phyloP scores from a whole-genome alignment of 2,888 invertebrate species.

The Strigamia maritima region DNA sequence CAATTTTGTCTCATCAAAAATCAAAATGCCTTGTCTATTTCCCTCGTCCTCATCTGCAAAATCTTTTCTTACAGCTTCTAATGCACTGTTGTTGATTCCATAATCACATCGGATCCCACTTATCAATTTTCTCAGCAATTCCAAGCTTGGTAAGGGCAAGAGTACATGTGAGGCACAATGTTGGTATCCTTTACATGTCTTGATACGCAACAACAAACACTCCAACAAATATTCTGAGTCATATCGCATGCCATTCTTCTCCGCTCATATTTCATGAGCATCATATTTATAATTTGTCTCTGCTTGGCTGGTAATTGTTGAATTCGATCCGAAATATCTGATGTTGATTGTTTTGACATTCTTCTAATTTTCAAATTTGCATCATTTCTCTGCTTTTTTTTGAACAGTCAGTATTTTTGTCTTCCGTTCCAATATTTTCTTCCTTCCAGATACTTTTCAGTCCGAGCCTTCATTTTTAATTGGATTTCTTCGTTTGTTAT shows the following conservation, averaged over 20 bases:
- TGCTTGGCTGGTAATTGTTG: neutral
- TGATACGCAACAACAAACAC: neutral
- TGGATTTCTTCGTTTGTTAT: too few relatives aligned
- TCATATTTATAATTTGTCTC: neutral
- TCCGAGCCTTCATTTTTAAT: too few relatives aligned
- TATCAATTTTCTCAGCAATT: neutral
- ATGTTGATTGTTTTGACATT: too few relatives aligned
- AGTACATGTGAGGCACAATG: neutral
- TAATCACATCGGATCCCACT: neutral
- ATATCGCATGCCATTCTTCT: slow-evolving; percentile 4
- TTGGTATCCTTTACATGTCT: neutral
- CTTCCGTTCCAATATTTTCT: too few relatives aligned
- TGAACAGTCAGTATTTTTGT: too few relatives aligned
- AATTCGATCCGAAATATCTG: too few relatives aligned
- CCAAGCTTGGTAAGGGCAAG: neutral
- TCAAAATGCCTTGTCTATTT: neutral
- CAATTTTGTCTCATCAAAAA: slow-evolving; percentile 8
- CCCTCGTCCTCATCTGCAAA: neutral
- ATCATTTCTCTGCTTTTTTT: too few relatives aligned
- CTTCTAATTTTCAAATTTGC: too few relatives aligned
- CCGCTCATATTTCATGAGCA: neutral
- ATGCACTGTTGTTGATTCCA: neutral
- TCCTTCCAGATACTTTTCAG: too few relatives aligned
- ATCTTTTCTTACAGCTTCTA: neutral
- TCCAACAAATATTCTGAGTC: neutral